phyloP scores from a whole-genome alignment of 2,888 invertebrate genomes.

The Apotomis capreana region DNA sequence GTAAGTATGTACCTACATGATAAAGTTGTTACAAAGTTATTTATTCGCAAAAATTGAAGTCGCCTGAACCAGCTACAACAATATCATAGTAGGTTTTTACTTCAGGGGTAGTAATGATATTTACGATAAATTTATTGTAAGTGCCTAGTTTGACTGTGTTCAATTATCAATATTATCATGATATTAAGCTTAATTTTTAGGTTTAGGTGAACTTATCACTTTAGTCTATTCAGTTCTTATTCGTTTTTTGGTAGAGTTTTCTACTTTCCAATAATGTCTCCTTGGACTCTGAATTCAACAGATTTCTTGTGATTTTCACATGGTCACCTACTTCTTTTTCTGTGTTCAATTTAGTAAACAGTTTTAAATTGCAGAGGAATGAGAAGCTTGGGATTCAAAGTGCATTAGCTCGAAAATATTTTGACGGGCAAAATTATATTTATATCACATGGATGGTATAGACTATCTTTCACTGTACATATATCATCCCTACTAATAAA shows the following conservation, averaged over 20 bases:
- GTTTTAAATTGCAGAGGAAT: too few relatives aligned
- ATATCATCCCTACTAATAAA: conserved; percentile 33
- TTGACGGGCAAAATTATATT: conserved; percentile 12
- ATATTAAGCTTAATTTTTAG: conserved; percentile 4
- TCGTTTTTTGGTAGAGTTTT: neutral
- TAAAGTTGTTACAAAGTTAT: neutral
- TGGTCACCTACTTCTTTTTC: neutral
- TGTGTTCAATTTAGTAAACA: too few relatives aligned
- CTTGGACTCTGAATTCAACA: neutral
- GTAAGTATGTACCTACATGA: neutral
- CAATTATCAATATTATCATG: conserved; percentile 17
- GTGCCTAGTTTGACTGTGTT: conserved; percentile 26
- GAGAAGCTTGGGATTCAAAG: too few relatives aligned
- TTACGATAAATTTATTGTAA: conserved; percentile 15
- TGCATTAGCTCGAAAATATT: too few relatives aligned
- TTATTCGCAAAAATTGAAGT: neutral
- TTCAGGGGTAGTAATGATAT: neutral
- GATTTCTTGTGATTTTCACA: neutral
- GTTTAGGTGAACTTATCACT: conserved; percentile 4
- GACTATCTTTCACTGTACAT: conserved; percentile 29
- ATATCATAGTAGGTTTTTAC: too few relatives aligned
- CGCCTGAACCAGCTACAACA: neutral
- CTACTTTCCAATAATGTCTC: neutral
- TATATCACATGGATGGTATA: conserved; percentile 4
- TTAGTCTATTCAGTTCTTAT: neutral